Percentiles rank a stretch among this genome's conserved stretches.
Conservation (phyloP, 2,113 vertebrate genomes). For the Heterocephalus glaber region DNA sequence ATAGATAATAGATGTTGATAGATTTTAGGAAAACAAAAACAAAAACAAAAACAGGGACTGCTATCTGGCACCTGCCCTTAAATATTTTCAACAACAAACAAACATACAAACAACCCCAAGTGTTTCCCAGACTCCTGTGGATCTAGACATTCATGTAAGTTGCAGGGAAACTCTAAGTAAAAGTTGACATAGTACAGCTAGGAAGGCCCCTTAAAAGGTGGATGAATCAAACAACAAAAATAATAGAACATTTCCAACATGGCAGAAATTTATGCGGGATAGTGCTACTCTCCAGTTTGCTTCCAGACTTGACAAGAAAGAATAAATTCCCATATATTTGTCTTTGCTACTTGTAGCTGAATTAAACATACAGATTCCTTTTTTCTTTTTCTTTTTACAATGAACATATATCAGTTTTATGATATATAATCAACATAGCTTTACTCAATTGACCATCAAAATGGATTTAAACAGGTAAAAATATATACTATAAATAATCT, state of each 20-base stretch:
- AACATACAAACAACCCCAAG: neutral
- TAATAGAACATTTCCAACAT: neutral
- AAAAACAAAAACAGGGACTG: neutral
- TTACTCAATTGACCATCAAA: conserved; percentile 44
- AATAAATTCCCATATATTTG: neutral
- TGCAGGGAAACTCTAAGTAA: neutral
- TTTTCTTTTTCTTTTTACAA: neutral
- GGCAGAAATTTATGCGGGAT: neutral
- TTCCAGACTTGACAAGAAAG: neutral
- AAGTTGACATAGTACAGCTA: neutral
- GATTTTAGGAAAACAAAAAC: neutral
- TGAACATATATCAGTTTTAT: conserved; percentile 39
- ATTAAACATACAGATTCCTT: conserved; percentile 6
- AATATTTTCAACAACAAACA: neutral
- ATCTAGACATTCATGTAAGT: neutral
- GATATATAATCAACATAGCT: neutral
- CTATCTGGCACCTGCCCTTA: neutral
- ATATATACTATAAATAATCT: conserved; percentile 35
- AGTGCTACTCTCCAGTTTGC: neutral
- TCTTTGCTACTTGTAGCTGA: conserved; percentile 38
- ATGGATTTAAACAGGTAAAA: conserved; percentile 58
- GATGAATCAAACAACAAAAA: neutral
- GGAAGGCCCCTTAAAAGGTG: neutral
- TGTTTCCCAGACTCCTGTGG: neutral
- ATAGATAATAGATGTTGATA: neutral